These are phyloP conservation scores for Pyrrhosoma nymphula DNA, from an alignment of 2,888 invertebrate genomes.

Conservation along the genomic window DNA sequence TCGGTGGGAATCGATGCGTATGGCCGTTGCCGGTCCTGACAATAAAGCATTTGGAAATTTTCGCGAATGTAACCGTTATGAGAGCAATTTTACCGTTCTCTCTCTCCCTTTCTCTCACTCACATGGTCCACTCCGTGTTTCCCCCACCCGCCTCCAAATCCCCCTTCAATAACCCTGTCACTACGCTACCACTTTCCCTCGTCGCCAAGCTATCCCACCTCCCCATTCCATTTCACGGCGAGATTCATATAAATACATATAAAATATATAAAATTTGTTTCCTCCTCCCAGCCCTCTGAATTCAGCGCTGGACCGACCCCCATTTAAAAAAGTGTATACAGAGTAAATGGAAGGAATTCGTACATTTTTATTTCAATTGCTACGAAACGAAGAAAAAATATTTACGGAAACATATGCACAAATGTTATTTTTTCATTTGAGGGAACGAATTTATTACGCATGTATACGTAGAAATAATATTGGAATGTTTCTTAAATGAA, in stretches of 20 bases:
- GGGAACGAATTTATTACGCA: too few species aligned
- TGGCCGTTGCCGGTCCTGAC: background rate
- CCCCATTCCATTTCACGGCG: background rate
- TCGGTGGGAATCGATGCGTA: background rate
- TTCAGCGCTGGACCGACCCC: background rate
- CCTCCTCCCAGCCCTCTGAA: background rate
- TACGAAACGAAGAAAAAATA: background rate
- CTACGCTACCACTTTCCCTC: background rate
- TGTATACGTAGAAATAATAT: too few species aligned
- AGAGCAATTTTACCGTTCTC: background rate
- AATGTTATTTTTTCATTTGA: too few species aligned
- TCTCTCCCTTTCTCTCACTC: too few species aligned
- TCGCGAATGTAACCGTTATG: constrained; percentile 9
- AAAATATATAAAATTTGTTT: too few species aligned
- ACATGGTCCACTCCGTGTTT: background rate
- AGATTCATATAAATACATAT: background rate
- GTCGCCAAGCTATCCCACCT: background rate
- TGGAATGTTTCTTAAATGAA: too few species aligned
- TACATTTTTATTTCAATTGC: background rate
- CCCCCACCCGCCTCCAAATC: background rate
- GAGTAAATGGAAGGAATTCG: background rate
- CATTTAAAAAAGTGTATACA: background rate
- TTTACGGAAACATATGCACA: background rate
- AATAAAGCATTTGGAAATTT: constrained; percentile 9
- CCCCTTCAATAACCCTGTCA: background rate